phyloP scores from a whole-genome alignment of 2,888 invertebrate species.

The Drosophila peninsularis region DNA sequence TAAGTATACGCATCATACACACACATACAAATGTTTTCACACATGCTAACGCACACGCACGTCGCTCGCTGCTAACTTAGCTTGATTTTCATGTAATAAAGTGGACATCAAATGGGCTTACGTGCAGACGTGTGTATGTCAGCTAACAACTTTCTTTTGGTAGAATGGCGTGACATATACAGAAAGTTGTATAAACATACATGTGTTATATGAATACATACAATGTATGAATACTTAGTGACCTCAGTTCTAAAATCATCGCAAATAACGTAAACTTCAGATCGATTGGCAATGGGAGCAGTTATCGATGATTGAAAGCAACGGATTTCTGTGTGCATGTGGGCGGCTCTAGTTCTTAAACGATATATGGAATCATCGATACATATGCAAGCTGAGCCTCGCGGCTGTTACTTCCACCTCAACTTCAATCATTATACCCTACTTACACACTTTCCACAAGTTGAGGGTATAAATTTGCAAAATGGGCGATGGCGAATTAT shows the following conservation, averaged over 20 bases:
- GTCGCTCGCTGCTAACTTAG: background rate
- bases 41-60: background rate
- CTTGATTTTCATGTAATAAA: background rate
- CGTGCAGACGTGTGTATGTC: background rate
- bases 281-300: background rate
- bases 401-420: background rate
- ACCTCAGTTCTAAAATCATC: background rate
- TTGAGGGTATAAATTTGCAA: slow-evolving; percentile 8
- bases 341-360: too few relatives aligned
- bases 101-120: background rate
- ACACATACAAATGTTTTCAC: background rate
- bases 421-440: background rate
- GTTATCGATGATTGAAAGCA: background rate
- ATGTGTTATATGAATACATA: background rate
- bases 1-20: background rate
- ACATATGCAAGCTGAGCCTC: background rate
- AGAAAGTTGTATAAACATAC: background rate
- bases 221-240: background rate
- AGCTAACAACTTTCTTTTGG: background rate
- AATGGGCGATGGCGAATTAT: slow-evolving; percentile 24
- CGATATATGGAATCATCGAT: background rate
- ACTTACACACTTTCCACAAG: background rate
- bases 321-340: too few relatives aligned
- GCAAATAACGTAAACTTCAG: background rate
- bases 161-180: too few relatives aligned